Percentiles rank a stretch among this genome's conserved stretches.
phyloP scores from a whole-genome alignment of 2,113 vertebrate species.

The Podarcis raffonei region DNA sequence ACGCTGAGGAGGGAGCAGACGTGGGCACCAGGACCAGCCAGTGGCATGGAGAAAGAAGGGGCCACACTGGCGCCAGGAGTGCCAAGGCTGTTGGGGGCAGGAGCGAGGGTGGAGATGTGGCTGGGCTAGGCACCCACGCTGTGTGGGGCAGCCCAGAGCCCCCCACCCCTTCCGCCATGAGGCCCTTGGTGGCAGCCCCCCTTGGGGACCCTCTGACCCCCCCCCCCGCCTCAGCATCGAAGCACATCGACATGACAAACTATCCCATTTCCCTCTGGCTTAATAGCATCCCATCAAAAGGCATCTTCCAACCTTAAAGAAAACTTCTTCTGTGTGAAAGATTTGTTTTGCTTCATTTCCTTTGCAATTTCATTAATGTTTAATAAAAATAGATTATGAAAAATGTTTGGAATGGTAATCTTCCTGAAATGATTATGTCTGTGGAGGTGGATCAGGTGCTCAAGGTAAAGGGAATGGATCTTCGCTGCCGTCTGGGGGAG shows the following conservation, averaged over 20 bases:
- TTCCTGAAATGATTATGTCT: constrained; percentile 42
- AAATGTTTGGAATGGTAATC: constrained; percentile 53
- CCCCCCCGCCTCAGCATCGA: background rate
- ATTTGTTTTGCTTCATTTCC: constrained; percentile 62
- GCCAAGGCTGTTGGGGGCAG: too few relatives aligned
- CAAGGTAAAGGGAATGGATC: constrained; percentile 40
- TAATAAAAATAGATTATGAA: constrained; percentile 62
- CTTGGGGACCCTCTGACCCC: background rate
- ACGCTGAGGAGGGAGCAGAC: too few relatives aligned
- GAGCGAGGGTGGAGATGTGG: too few relatives aligned
- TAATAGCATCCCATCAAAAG: constrained; percentile 51
- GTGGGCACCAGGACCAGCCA: too few relatives aligned
- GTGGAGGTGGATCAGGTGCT: background rate
- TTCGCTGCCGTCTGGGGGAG: constrained; percentile 24
- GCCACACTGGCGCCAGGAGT: too few relatives aligned
- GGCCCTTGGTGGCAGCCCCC: too few relatives aligned
- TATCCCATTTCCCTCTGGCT: background rate
- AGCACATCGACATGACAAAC: background rate
- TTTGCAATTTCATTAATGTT: constrained; percentile 58
- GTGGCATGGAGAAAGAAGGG: too few relatives aligned
- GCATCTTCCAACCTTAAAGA: constrained; percentile 33
- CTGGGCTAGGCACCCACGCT: too few relatives aligned
- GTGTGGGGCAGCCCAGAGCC: too few relatives aligned
- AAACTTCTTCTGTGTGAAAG: constrained; percentile 41
- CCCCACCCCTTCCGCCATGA: too few relatives aligned